Evolutionary conservation across 2,888 invertebrate genomes (phyloP), one percentile per base, ranked within the genome.

Genomic region (Ormia ochracea): DNA sequence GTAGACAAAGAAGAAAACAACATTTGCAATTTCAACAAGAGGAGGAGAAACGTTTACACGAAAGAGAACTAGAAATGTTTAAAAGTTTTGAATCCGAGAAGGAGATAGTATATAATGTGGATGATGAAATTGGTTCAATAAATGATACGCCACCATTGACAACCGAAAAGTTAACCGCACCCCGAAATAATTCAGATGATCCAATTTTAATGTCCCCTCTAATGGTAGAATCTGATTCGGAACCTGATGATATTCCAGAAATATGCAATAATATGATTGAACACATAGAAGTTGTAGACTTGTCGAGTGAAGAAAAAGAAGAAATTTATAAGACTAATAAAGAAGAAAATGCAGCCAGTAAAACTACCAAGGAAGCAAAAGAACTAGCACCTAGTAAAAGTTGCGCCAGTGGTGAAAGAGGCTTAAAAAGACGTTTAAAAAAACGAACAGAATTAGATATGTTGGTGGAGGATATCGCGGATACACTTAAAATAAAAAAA

Each of bases 161-260:
- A 5, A 9, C 48, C 2, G 66, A 76, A 12, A 54, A 45, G 12
- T 12, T 12, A 28, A 0, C 61, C 4, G 19, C 6, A 12, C 12
- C 41, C 1, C 61, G 72, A 23, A 85, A 88, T 31, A 78, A 81
- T 6, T 85, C 85, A 4, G 88, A 89, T 23, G 88, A 88, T 14
- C 82, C 83, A 0, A 72, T 85, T 28, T 83, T 84, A 12, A 89
- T 89, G 89, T 88, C 90, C 2, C 89, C 89, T 0, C 81, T 90
- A 54, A 9, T 89, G 3, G 85, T 88, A 21, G 85, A 85, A 54
- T 88, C 89, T 0, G 90, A 89, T 31, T 84, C 88, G 4, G 78
- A 82, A 4, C 14, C 45, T 43, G 72, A 80, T 28, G 80, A 80
- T 73, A n/a, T 52, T 21, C 76, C 80, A 28, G 56, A 76, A 58